Base-by-base conservation (phyloP, 2,113 vertebrate genomes). In the Mus spicilegus region DNA sequence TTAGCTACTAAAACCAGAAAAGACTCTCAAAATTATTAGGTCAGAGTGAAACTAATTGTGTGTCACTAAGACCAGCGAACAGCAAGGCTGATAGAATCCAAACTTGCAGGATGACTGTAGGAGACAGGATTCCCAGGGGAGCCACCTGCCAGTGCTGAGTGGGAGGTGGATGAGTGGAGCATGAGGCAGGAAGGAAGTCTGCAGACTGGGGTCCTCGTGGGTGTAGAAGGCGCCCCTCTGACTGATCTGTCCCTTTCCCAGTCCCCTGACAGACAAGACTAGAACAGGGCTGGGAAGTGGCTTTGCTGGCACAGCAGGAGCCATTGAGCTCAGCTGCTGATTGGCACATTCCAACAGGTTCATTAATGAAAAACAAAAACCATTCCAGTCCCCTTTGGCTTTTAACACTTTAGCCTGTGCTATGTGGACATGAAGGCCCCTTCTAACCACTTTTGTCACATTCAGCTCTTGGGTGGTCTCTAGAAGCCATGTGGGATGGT, bases 281-380 rank as follows among this genome's bases (percentile, higher is more conserved):
- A 46, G 92, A 95, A 92, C 88, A 42, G 54, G 49, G 97, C 95
- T 73, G 67, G 94, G 91, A 98, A 96, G 95, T 65, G 85, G 72
- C 89, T 98, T 96, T 97, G 94, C 96, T 92, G 5, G 42, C 97
- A 91, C 96, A 97, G 96, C 98, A 98, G 96, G 98, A 98, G 97
- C 93, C 96, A 97, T 96, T 98, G 93, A 97, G 97, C 82, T 91
- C 95, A 42, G 67, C 84, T 97, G 98, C 95, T 97, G 97, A 98
- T 85, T 85, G 46, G 97, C 95, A 94, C 96, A 95, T 97, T 98
- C 94, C 95, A 94, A 61, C 76, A 97, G 95, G 95, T 98, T 97
- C 93, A 75, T 93, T 95, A 80, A 89, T 97, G 93, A 80, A 92
- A 96, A 96, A 95, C 95, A 92, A 80, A 67, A 95, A 90, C 20